A percentile compares a stretch with the other conserved stretches of the same genome.
phyloP scores from a whole-genome alignment of 2,113 vertebrate species.

The Pavo muticus region DNA sequence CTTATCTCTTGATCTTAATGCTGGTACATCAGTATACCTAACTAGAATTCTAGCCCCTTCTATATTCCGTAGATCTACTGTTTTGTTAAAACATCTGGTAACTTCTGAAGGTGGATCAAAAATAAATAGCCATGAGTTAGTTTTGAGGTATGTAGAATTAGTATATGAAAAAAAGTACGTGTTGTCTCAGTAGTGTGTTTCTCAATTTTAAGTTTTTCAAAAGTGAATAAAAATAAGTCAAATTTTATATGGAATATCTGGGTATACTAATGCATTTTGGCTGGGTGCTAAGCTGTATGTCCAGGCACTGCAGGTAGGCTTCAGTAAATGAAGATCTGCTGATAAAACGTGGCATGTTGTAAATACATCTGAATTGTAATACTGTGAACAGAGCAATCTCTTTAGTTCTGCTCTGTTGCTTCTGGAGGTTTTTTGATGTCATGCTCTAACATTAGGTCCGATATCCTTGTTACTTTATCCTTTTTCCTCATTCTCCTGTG shows the following conservation, averaged over 20 bases:
- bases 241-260: not conserved
- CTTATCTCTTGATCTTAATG: not conserved
- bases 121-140: not conserved
- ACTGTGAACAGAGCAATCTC: not conserved
- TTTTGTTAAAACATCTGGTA: not conserved
- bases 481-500: not conserved
- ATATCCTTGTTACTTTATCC: not conserved
- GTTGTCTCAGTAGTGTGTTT: not conserved
- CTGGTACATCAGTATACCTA: not conserved
- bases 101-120: not conserved
- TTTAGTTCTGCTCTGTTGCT: not conserved
- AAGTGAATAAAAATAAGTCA: not conserved
- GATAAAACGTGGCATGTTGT: not conserved
- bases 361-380: not conserved
- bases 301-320: not conserved
- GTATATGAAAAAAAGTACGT: not conserved
- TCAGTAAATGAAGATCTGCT: not conserved
- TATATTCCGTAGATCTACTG: not conserved
- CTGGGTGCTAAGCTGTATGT: not conserved
- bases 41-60: not conserved
- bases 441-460: not conserved
- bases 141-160: not conserved
- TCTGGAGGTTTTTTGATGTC: not conserved
- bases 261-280: not conserved
- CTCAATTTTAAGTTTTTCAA: not conserved